Base-by-base conservation (phyloP, 2,888 invertebrate genomes). In the Plagiodera versicolora region DNA sequence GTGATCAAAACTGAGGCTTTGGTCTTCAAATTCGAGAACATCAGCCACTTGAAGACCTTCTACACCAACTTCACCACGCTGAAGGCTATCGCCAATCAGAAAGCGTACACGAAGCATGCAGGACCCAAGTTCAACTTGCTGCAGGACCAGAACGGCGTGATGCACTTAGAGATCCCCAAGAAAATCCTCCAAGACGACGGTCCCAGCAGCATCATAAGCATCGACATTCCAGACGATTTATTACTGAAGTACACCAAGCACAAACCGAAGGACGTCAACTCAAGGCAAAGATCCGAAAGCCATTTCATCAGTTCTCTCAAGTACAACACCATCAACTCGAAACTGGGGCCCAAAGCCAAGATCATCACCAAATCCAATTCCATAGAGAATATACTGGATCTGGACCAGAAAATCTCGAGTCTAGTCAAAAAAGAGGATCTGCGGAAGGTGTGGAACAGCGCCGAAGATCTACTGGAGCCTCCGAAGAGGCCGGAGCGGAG, bases 61-160 rank as follows among this genome's bases (percentile, higher is more conserved):
- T 77, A 80, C 57, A 70, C 73, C 6, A 80, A 77, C 63, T 81
- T 80, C 58, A 80, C 78, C 55, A 75, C 80, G 1, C 65, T 80
- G 16, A 81, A 81, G 64, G 81, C 81, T 1, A 75, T 81, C 1
- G 72, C 78, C 32, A 79, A 77, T 64, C 80, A 80, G 56, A 76
- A 76, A 64, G 71, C 73, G n/a, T 78, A 77, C 65, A 72, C 72
- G 44, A 77, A 72, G 58, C 70, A 67, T 55, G 35, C 67, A 14
- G 59, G 60, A 3, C 66, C 70, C 11, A 75, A 74, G 56, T 83
- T 80, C 69, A 82, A 82, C 68, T 70, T 83, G 48, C 68, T 83
- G 17, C 82, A 83, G 64, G 83, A 83, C 66, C 76, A 76, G 16
- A 81, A 83, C 69, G 83, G 83, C 5, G 77, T 83, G 1, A 83